Conservation (phyloP, 1,140 invertebrate species). For the Drosophila mojavensis region DNA sequence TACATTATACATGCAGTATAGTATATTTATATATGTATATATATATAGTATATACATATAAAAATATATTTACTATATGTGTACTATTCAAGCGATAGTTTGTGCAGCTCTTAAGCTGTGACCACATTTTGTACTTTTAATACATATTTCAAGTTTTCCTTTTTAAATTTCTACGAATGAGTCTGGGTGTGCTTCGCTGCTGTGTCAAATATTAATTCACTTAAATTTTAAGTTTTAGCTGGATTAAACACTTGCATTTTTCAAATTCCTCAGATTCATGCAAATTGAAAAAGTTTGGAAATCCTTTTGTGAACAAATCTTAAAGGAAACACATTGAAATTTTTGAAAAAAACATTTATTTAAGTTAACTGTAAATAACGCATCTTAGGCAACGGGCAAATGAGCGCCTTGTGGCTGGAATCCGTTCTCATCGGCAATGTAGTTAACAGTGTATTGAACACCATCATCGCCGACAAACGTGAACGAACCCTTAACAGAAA, state of each 20-base stretch:
- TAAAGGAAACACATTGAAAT: neutral
- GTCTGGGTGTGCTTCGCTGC: too few species aligned
- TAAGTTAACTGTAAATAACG: neutral
- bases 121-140: conserved; percentile 27
- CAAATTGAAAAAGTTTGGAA: too few species aligned
- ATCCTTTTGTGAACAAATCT: too few species aligned
- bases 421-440: conserved; percentile 85
- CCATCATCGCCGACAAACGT: conserved; percentile 54
- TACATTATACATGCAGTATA: conserved; percentile 36
- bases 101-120: conserved; percentile 36
- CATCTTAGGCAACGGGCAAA: conserved; percentile 80
- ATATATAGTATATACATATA: too few species aligned
- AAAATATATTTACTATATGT: too few species aligned
- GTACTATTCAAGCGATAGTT: neutral
- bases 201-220: too few species aligned
- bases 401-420: conserved; percentile 88
- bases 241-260: too few species aligned
- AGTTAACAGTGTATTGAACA: conserved; percentile 47
- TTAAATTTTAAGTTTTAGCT: too few species aligned
- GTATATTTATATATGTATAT: too few species aligned
- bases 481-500: conserved; percentile 53
- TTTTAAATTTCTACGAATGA: neutral
- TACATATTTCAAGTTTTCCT: neutral
- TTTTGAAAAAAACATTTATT: conserved; percentile 4
- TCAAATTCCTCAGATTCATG: too few species aligned